phyloP scores from a whole-genome alignment of 2,797 vertebrate genomes.

The Etheostoma nigrum region DNA sequence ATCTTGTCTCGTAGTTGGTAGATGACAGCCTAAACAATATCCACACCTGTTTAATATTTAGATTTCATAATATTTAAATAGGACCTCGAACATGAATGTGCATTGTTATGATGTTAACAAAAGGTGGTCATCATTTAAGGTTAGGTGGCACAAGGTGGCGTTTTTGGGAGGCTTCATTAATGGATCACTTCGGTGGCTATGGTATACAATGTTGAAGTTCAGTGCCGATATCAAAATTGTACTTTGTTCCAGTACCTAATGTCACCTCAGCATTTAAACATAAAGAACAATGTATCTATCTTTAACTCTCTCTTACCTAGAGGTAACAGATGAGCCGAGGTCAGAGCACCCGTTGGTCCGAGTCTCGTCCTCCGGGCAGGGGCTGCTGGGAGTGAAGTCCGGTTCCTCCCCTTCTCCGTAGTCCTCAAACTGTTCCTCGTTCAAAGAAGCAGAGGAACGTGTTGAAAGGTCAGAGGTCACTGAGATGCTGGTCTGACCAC shows the following conservation, averaged over 20 bases:
- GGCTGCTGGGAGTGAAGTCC: constrained; percentile 93
- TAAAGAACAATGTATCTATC: neutral
- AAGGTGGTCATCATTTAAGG: neutral
- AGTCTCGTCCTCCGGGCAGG: constrained; percentile 92
- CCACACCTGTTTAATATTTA: neutral
- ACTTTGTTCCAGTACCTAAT: neutral
- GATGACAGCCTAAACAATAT: neutral
- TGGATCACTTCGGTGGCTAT: neutral
- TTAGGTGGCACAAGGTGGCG: neutral
- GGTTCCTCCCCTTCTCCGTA: constrained; percentile 95
- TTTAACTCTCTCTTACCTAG: constrained; percentile 84
- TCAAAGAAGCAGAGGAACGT: constrained; percentile 92
- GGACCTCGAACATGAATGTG: neutral
- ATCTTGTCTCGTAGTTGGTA: neutral
- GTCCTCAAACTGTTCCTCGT: constrained; percentile 99
- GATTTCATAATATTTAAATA: neutral
- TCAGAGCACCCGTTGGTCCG: constrained; percentile 93
- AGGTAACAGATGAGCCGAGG: constrained; percentile 95
- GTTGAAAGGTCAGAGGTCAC: constrained; percentile 92
- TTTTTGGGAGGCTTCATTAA: neutral
- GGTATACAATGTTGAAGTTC: neutral
- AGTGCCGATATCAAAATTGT: neutral
- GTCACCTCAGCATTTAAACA: neutral
- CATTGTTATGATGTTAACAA: neutral
- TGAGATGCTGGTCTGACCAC: constrained; percentile 86